Evolutionary conservation across 2,113 vertebrate genomes (phyloP).

Genomic region (Percina caprodes): DNA sequence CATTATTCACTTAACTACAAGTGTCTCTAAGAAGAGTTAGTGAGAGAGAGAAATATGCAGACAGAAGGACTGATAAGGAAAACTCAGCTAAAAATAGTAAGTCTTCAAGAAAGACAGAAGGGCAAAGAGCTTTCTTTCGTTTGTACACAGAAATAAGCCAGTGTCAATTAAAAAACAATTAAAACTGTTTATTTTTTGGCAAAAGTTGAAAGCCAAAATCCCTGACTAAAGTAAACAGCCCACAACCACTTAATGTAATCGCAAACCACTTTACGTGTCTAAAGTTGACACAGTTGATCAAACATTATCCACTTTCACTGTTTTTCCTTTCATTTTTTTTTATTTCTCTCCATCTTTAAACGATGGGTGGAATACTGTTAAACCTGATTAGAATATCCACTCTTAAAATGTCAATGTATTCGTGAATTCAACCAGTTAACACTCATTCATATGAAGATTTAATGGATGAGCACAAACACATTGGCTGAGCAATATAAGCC

Average conservation of each 20-base stretch:
- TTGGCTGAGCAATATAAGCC: background rate
- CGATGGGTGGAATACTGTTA: background rate
- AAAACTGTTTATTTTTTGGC: background rate
- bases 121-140: constrained; percentile 4
- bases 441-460: background rate
- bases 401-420: background rate
- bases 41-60: constrained; percentile 20
- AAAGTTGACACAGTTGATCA: background rate
- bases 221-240: background rate
- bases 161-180: constrained; percentile 15
- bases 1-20: constrained; percentile 77
- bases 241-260: background rate
- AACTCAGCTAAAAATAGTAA: constrained; percentile 5
- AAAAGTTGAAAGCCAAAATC: background rate
- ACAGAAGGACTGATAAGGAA: constrained; percentile 9
- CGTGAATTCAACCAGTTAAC: background rate
- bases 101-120: constrained; percentile 12
- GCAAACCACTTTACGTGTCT: background rate
- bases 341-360: background rate
- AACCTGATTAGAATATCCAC: background rate
- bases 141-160: constrained; percentile 1
- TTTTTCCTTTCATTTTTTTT: background rate
- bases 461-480: background rate
- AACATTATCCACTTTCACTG: background rate
- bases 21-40: constrained; percentile 56